Conservation (phyloP, 2,888 invertebrate species). For the Oscheius onirici region DNA sequence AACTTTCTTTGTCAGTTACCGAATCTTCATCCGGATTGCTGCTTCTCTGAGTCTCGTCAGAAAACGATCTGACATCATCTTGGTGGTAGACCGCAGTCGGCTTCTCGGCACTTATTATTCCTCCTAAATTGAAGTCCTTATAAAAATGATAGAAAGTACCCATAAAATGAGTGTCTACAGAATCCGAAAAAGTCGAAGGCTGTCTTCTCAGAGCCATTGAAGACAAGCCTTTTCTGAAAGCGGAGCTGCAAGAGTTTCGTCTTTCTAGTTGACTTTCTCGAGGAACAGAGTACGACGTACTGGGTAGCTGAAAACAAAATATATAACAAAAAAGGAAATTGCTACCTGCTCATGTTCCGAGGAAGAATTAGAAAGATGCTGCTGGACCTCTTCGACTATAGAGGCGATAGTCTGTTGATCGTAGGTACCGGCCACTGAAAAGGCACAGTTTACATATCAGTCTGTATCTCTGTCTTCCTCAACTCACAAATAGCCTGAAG, state of each 20-base stretch:
- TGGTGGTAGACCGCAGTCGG: background rate
- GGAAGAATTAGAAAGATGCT: background rate
- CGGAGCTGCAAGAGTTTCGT: constrained; percentile 52
- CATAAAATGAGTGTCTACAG: constrained; percentile 49
- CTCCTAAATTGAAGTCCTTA: too few relatives aligned
- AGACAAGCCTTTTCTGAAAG: constrained; percentile 69
- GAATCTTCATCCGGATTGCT: constrained; percentile 35
- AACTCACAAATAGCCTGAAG: constrained; percentile 23
- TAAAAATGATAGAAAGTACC: constrained; percentile 29
- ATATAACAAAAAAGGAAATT: background rate
- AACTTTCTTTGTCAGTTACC: constrained; percentile 1
- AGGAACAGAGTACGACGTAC: constrained; percentile 7
- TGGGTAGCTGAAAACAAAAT: constrained; percentile 8
- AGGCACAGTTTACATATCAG: background rate
- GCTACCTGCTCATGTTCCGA: constrained; percentile 9
- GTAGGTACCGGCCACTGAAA: constrained; percentile 9
- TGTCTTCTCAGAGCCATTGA: constrained; percentile 73
- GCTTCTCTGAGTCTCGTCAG: constrained; percentile 33
- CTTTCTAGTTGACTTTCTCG: constrained; percentile 37
- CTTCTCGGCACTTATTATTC: background rate
- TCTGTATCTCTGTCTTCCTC: too few relatives aligned
- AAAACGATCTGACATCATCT: constrained; percentile 26
- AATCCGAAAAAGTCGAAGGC: constrained; percentile 59
- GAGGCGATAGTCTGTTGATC: background rate
- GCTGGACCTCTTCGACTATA: constrained; percentile 4